Evolutionary conservation across 2,797 vertebrate genomes (phyloP).

Genomic region (Coregonus sp.): DNA sequence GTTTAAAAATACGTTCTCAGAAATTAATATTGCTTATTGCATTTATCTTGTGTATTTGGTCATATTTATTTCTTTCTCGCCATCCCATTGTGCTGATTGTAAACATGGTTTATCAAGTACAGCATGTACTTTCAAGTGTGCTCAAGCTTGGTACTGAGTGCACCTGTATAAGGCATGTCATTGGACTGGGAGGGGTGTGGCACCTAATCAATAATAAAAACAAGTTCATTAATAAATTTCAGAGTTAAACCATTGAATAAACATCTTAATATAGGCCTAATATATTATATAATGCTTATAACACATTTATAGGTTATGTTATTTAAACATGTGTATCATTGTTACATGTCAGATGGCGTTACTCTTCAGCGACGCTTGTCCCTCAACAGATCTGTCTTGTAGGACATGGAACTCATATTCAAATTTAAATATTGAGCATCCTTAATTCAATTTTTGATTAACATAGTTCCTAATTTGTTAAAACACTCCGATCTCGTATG

Average conservation of each 20-base stretch:
- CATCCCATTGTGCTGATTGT: neutral
- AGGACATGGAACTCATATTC: no score
- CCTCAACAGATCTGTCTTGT: no score
- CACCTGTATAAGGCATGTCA: constrained; percentile 38
- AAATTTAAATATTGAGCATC: no score
- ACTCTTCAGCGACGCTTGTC: no score
- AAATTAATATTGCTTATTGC: neutral
- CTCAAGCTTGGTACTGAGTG: neutral
- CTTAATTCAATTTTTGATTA: no score
- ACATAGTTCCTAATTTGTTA: no score
- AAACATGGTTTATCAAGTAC: constrained; percentile 5
- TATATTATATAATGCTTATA: no score
- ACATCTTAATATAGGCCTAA: no score
- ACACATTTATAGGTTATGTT: no score
- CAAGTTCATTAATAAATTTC: no score
- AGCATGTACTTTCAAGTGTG: constrained; percentile 40
- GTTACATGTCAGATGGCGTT: neutral
- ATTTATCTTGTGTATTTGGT: neutral
- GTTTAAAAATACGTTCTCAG: neutral
- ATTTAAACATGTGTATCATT: neutral
- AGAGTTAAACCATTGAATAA: no score
- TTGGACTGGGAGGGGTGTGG: neutral
- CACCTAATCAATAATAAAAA: neutral
- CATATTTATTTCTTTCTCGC: neutral
- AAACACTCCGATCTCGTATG: no score